Percentiles rank a stretch among this genome's conserved stretches.
Evolutionary conservation across 2,888 invertebrate genomes (phyloP).

Genomic region (Galerucella calmariensis): DNA sequence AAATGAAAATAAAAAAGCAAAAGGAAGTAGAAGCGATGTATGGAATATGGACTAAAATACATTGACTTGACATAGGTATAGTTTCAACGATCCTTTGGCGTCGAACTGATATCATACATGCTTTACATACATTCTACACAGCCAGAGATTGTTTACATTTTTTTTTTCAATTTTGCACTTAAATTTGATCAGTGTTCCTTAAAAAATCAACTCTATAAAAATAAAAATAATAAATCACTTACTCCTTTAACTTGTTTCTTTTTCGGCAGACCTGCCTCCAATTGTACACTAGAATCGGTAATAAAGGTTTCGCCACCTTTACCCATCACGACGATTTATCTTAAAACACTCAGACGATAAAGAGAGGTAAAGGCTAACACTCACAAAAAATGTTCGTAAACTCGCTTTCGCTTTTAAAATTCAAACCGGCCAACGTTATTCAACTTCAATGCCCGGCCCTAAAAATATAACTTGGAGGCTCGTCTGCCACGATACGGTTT

Average conservation of each 20-base stretch:
- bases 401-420: conserved; percentile 16
- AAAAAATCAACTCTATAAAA: too few relatives aligned
- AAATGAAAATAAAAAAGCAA: too few relatives aligned
- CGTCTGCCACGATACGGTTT: conserved; percentile 3
- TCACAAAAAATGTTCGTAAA: neutral
- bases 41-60: too few relatives aligned
- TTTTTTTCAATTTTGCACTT: too few relatives aligned
- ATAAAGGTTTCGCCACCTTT: conserved; percentile 53
- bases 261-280: conserved; percentile 40
- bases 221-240: conserved; percentile 15
- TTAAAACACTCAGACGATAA: neutral
- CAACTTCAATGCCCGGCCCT: conserved; percentile 2
- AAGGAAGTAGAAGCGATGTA: too few relatives aligned
- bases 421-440: conserved; percentile 1
- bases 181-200: too few relatives aligned
- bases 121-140: too few relatives aligned
- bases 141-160: too few relatives aligned
- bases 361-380: too few relatives aligned
- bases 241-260: conserved; percentile 34
- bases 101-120: too few relatives aligned
- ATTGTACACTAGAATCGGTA: conserved; percentile 38
- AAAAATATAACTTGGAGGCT: neutral
- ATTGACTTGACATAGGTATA: too few relatives aligned
- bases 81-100: too few relatives aligned
- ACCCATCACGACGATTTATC: conserved; percentile 45